Percentiles rank a stretch among this genome's conserved stretches.
phyloP scores from a whole-genome alignment of 1,140 invertebrate genomes.

The Ladona fulva region DNA sequence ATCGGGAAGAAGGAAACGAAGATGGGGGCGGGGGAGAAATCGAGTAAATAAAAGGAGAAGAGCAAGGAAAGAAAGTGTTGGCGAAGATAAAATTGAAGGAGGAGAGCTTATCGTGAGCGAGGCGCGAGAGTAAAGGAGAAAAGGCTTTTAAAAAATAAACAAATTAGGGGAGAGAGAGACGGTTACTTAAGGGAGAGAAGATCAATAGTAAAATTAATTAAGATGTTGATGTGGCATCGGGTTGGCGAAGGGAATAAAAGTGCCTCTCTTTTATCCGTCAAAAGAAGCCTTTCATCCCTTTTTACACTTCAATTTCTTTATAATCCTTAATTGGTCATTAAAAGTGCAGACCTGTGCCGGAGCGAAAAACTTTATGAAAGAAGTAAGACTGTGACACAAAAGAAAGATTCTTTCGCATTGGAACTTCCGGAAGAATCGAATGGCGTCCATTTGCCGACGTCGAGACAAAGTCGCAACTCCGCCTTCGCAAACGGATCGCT shows the following conservation, averaged over 20 bases:
- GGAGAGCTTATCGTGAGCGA: neutral
- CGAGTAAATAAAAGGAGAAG: neutral
- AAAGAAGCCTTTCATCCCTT: neutral
- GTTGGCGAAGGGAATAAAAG: neutral
- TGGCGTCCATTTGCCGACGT: no score
- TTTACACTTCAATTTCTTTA: neutral
- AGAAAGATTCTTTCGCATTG: no score
- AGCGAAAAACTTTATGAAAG: no score
- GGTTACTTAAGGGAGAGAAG: neutral
- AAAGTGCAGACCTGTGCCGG: neutral
- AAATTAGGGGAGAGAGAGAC: neutral
- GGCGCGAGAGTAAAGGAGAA: neutral
- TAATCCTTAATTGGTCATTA: constrained; percentile 2
- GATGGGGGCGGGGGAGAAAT: neutral
- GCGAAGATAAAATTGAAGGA: neutral
- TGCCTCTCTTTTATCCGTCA: neutral
- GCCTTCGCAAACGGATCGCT: no score
- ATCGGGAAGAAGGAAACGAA: neutral
- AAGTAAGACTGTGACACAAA: no score
- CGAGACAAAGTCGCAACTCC: no score
- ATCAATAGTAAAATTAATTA: constrained; percentile 6
- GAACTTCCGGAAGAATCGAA: no score
- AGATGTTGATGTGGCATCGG: neutral
- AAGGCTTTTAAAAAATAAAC: neutral
- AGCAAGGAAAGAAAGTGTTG: neutral